A percentile compares a stretch with the other conserved stretches of the same genome.
Conservation (phyloP, 2,113 vertebrate genomes). For the Seriola dumerili region DNA sequence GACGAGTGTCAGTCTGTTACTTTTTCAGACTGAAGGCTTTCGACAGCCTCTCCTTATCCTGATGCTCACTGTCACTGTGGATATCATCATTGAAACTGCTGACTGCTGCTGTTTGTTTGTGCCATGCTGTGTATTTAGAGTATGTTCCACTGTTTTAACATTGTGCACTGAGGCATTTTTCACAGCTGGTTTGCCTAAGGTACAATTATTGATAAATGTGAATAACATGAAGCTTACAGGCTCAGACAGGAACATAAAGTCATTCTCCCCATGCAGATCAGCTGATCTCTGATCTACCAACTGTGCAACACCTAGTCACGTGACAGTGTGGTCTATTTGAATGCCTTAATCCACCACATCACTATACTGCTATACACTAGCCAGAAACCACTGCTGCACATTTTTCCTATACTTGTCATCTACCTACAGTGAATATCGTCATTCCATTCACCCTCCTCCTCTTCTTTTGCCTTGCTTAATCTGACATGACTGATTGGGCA, state of each 20-base stretch:
- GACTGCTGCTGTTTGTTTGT: constrained; percentile 14
- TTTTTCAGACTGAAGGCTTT: background rate
- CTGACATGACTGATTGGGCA: constrained; percentile 20
- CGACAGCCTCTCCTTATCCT: background rate
- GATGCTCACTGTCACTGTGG: constrained; percentile 19
- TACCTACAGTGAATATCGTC: background rate
- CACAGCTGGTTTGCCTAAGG: background rate
- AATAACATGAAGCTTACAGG: background rate
- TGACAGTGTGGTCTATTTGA: background rate
- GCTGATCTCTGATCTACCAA: background rate
- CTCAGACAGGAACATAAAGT: background rate
- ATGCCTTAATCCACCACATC: background rate
- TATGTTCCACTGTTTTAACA: constrained; percentile 3
- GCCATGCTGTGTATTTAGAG: background rate
- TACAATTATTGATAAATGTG: constrained; percentile 7
- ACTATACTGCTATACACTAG: background rate
- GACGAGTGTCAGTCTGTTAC: background rate
- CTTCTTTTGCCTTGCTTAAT: constrained; percentile 9
- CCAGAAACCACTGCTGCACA: background rate
- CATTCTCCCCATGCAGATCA: constrained; percentile 3
- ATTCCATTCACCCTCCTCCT: background rate
- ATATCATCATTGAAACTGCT: constrained; percentile 31
- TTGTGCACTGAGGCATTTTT: background rate
- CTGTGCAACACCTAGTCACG: background rate
- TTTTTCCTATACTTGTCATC: background rate